Evolutionary conservation across 2,888 invertebrate species (phyloP).

Genomic region (Lacanobia wlatinum): DNA sequence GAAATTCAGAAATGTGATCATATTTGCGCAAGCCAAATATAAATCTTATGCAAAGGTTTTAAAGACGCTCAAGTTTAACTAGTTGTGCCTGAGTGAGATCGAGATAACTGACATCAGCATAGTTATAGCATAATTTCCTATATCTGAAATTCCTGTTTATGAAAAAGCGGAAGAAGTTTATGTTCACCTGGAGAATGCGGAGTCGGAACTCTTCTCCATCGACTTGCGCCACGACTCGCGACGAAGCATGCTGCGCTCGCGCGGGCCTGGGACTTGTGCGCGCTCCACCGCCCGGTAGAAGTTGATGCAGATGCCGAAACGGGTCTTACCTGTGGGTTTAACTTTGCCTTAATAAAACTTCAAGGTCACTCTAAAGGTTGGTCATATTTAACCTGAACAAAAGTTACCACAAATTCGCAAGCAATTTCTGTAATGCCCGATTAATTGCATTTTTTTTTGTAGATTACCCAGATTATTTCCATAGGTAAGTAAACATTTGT

Average conservation of each 20-base stretch:
- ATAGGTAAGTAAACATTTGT: background rate
- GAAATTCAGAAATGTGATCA: too few species aligned
- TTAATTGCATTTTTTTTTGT: background rate
- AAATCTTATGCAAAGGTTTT: too few species aligned
- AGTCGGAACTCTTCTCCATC: conserved; percentile 97
- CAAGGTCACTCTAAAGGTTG: too few species aligned
- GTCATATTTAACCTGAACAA: background rate
- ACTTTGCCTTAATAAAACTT: background rate
- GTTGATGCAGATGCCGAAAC: conserved; percentile 99
- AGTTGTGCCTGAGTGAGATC: too few species aligned
- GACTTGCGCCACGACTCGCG: conserved; percentile 97
- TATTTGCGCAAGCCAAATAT: too few species aligned
- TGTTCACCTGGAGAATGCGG: conserved; percentile 97
- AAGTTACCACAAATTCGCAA: background rate
- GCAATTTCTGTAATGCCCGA: background rate
- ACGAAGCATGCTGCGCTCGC: conserved; percentile 90
- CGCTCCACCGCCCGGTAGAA: conserved; percentile 98
- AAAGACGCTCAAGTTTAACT: too few species aligned
- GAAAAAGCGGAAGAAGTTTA: conserved; percentile 63
- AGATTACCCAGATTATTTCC: background rate
- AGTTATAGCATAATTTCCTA: background rate
- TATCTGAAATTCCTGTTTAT: background rate
- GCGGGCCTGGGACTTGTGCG: conserved; percentile 86
- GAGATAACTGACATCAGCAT: too few species aligned
- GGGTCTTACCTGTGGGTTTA: conserved; percentile 92